Evolutionary conservation across 2,888 invertebrate genomes (phyloP).

Genomic region (Dichetophora obliterata): DNA sequence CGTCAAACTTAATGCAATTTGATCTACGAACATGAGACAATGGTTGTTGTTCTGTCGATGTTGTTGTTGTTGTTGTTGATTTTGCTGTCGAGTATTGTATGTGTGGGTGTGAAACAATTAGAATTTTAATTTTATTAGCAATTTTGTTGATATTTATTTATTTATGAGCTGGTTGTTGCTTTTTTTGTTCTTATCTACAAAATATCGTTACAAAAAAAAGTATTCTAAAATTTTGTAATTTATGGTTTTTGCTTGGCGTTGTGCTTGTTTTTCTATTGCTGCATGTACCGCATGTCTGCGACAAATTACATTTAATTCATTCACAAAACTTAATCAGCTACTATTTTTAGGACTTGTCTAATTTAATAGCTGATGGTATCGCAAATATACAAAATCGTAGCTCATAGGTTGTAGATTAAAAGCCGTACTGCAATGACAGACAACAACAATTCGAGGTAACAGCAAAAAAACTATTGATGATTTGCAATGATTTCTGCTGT

Average conservation of each 20-base stretch:
- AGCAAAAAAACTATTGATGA: neutral
- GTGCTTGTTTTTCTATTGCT: neutral
- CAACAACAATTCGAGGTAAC: neutral
- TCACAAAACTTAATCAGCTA: slow-evolving; percentile 27
- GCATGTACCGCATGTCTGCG: neutral
- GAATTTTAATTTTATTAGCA: slow-evolving; percentile 26
- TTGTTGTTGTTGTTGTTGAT: slow-evolving; percentile 10
- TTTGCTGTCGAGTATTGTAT: slow-evolving; percentile 5
- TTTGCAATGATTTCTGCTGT: neutral
- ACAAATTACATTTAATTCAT: slow-evolving; percentile 7
- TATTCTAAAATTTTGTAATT: slow-evolving; percentile 9
- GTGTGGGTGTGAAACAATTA: slow-evolving; percentile 33
- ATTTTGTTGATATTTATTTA: slow-evolving; percentile 2
- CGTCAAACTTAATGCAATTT: slow-evolving; percentile 5
- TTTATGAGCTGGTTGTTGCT: neutral
- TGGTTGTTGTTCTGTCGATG: neutral
- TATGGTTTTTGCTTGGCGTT: slow-evolving; percentile 4
- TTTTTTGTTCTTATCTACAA: neutral
- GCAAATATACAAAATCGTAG: neutral
- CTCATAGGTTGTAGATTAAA: neutral
- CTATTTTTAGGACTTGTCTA: slow-evolving; percentile 33
- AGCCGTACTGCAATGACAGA: neutral
- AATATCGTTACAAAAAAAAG: neutral
- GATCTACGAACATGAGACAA: neutral
- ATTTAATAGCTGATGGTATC: slow-evolving; percentile 2